Evolutionary conservation across 2,113 vertebrate genomes (phyloP), one percentile per base, ranked within the genome.

Genomic region (Eretmodus cyanostictus): DNA sequence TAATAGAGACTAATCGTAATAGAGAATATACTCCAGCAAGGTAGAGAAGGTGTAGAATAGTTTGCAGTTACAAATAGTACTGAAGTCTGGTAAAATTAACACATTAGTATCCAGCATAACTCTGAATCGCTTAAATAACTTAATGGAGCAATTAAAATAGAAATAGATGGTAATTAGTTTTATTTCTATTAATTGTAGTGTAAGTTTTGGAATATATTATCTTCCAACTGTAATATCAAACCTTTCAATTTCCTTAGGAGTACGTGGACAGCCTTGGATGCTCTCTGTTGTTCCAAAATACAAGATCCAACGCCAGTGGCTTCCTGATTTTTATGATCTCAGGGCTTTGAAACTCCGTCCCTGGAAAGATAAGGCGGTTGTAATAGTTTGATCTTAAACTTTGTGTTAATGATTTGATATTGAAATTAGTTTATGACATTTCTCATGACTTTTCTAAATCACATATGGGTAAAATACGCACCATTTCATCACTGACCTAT

Each of bases 171-270:
- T 73, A 42, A 24, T 73, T 73, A 7, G 10, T 36, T 27, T 45
- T 73, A 42, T 45, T 76, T 47, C 22, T 17, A 14, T 54, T 38
- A 1, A 11, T 10, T 27, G 16, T 16, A 73, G 16, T 54, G 9
- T 8, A 47, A 0, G 1, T 76, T 73, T 9, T 22, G 4, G 5
- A 55, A n/a, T 9, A 8, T 55, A 4, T 42, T 19, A 42, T 47
- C 19, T 0, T 81, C 8, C 47, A 61, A 59, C 9, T 22, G 19
- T 27, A 73, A 47, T 47, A 66, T 59, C 89, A 79, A 89, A 91
- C 85, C 88, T 92, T 83, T 63, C 3, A 42, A 51, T 49, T 86
- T 66, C 5, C 2, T 63, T 42, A 53, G 9, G 10, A 24, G 53
- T 61, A 12, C 22, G 38, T 42, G 2, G 16, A 40, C 2, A n/a